These are phyloP conservation scores for Limnephilus auricula DNA, from an alignment of 2,888 invertebrate species.

Conservation along the genomic window DNA sequence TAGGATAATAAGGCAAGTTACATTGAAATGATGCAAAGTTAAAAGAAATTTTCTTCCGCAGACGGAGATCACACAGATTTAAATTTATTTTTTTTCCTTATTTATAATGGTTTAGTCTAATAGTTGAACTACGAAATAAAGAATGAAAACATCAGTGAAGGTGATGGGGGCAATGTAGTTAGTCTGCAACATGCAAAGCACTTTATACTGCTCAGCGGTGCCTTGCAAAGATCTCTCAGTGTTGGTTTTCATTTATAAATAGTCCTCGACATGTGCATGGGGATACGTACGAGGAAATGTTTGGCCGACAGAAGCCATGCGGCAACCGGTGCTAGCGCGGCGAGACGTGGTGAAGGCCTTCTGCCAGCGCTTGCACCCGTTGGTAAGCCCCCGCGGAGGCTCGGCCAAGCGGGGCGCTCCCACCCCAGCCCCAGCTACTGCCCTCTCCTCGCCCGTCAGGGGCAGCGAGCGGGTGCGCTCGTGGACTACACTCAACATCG, in stretches of 20 bases:
- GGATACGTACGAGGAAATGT: slow-evolving; percentile 52
- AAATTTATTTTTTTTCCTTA: neutral
- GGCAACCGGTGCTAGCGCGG: slow-evolving; percentile 75
- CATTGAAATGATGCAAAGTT: neutral
- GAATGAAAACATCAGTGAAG: neutral
- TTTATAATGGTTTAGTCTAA: neutral
- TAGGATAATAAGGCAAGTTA: neutral
- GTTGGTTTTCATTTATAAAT: neutral
- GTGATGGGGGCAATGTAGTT: neutral
- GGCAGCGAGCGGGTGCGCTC: slow-evolving; percentile 85
- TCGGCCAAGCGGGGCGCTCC: slow-evolving; percentile 68
- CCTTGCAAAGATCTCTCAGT: slow-evolving; percentile 20
- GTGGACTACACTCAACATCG: slow-evolving; percentile 75
- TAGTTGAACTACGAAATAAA: neutral
- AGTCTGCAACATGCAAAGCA: neutral
- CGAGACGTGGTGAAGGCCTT: slow-evolving; percentile 67
- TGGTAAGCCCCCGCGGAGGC: slow-evolving; percentile 67
- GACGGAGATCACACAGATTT: neutral
- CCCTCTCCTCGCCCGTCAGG: slow-evolving; percentile 77
- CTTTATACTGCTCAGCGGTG: neutral
- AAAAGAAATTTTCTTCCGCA: neutral
- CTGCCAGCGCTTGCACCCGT: slow-evolving; percentile 55
- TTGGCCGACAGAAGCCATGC: slow-evolving; percentile 66
- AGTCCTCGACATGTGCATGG: neutral
- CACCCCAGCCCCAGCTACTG: slow-evolving; percentile 68